A percentile compares a stretch with the other conserved stretches of the same genome.
Conservation (phyloP, 2,888 invertebrate species). For the Drosophila prolongata region DNA sequence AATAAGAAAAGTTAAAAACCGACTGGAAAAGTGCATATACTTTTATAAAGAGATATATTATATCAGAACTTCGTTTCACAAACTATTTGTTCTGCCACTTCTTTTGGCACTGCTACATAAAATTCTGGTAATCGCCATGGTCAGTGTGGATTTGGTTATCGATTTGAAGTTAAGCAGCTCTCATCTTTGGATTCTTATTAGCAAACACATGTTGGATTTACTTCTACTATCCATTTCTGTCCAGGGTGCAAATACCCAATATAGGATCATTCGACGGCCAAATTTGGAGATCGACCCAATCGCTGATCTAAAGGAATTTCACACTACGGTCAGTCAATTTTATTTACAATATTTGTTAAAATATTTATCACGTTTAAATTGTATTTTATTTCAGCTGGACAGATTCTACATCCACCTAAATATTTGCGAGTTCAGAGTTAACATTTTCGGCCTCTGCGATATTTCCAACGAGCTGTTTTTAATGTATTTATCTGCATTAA, state of each 20-base stretch:
- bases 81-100: neutral
- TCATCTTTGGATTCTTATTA: no score
- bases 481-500: neutral
- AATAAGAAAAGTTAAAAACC: neutral
- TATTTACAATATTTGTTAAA: no score
- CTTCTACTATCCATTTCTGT: no score
- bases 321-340: neutral
- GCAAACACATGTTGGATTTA: no score
- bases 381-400: slow-evolving; percentile 2
- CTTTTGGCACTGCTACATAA: neutral
- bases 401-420: neutral
- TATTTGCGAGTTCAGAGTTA: slow-evolving; percentile 3
- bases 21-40: neutral
- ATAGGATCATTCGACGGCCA: neutral
- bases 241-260: no score
- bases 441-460: slow-evolving; percentile 13
- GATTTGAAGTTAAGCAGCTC: no score
- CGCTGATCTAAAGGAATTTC: neutral
- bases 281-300: neutral
- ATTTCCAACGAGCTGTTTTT: neutral
- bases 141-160: neutral
- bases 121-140: neutral
- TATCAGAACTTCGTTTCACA: neutral
- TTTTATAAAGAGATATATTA: slow-evolving; percentile 1
- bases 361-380: neutral